A percentile compares a stretch with the other conserved stretches of the same genome.
Conservation (phyloP, 2,888 invertebrate species). For the Camptogramma bilineatum region DNA sequence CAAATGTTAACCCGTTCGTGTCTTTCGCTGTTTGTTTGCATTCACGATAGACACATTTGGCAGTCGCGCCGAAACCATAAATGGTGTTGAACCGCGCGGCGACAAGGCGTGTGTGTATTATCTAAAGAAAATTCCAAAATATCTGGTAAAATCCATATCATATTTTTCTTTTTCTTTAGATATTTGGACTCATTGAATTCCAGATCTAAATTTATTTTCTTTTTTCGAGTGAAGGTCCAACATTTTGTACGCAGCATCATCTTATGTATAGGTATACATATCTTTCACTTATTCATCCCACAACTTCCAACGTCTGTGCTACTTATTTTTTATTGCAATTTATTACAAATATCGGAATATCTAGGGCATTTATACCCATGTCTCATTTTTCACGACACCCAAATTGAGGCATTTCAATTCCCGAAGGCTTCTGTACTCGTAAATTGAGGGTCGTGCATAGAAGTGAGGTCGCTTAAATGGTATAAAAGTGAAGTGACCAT, state of each 20-base stretch:
- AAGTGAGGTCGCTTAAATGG: constrained; percentile 28
- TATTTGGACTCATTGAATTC: too few relatives aligned
- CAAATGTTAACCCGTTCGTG: too few relatives aligned
- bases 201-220: neutral
- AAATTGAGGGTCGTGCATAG: constrained; percentile 47
- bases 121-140: too few relatives aligned
- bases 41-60: too few relatives aligned
- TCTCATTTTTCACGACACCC: constrained; percentile 55
- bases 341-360: constrained; percentile 40
- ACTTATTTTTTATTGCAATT: constrained; percentile 40
- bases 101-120: too few relatives aligned
- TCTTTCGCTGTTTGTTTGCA: too few relatives aligned
- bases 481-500: constrained; percentile 28
- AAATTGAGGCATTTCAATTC: constrained; percentile 57
- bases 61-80: too few relatives aligned
- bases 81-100: too few relatives aligned
- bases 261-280: too few relatives aligned
- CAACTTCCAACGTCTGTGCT: constrained; percentile 22
- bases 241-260: too few relatives aligned
- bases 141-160: too few relatives aligned
- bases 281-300: constrained; percentile 40
- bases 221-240: neutral
- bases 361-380: constrained; percentile 45
- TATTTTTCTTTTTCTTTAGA: too few relatives aligned
- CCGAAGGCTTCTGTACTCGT: constrained; percentile 46